phyloP scores from a whole-genome alignment of 2,113 vertebrate genomes.

The Agelaius tricolor region DNA sequence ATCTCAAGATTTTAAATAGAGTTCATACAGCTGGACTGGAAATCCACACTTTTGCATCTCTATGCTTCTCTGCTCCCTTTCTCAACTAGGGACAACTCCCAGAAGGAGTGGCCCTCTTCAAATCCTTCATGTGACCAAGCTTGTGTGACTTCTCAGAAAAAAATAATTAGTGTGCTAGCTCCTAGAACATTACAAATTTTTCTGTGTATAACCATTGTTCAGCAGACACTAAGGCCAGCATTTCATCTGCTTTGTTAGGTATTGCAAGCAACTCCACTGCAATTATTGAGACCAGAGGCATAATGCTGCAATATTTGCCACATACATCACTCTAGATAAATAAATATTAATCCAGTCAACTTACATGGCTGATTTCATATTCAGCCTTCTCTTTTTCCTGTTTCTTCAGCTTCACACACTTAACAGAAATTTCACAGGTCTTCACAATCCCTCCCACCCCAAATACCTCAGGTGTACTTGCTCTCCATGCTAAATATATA shows the following conservation, averaged over 20 bases:
- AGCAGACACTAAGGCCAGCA: neutral
- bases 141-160: neutral
- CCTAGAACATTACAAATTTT: neutral
- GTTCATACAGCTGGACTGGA: neutral
- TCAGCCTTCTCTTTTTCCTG: neutral
- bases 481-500: neutral
- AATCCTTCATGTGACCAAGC: neutral
- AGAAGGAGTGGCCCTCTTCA: neutral
- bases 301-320: neutral
- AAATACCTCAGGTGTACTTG: neutral
- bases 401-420: neutral
- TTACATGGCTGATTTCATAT: neutral
- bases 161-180: neutral
- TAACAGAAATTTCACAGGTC: neutral
- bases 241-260: neutral
- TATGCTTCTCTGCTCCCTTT: neutral
- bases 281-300: neutral
- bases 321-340: neutral
- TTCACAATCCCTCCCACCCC: neutral
- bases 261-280: neutral
- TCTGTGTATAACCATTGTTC: neutral
- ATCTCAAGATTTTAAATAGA: neutral
- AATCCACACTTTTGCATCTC: accelerated
- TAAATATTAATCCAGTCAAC: neutral
- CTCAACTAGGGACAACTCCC: neutral